Evolutionary conservation across 2,888 invertebrate species (phyloP), one percentile per base, ranked within the genome.

Genomic region (Syrphus vitripennis): DNA sequence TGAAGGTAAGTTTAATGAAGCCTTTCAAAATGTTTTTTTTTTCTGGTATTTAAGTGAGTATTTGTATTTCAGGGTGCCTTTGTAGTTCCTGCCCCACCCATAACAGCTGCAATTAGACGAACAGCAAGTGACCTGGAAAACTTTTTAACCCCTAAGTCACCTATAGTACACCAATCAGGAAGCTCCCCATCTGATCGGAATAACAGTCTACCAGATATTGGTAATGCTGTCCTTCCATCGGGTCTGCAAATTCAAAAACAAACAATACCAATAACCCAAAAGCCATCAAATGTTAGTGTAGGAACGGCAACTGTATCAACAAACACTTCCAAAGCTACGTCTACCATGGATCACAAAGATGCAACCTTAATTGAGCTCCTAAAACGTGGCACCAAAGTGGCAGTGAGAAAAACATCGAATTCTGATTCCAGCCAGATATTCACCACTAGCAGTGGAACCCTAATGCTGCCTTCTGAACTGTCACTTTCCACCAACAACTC

Each of bases 351-450:
- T 87, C 91, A 93, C 53, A 95, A 96, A 91, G 96, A 96, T 88
- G 96, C 96, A 83, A 96, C 96, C 4, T 93, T 97, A 53, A 96
- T 96, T 87, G 97, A 96, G 91, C 93, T 97, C 75, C 93, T 97
- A 63, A 97, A 96, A 92, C 94, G 95, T 87, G 95, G 95, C 55
- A 93, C 94, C 24, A 95, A 95, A 93, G 94, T 94, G 91, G 95
- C 95, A 45, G 96, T 97, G 19, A 96, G 96, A 92, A 93, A 96
- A 89, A 94, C 96, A 65, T 80, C 89, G 3, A 94, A 95, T 78
- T 96, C 96, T 21, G 96, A 96, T 90, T 88, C 86, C 0, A 95
- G 96, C 0, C 95, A 95, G 91, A 90, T 91, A 29, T 91, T 91
- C 21, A 90, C 89, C 89, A 93, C 91, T 89, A 93, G 90, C 88